Evolutionary conservation across 2,113 vertebrate species (phyloP).

Genomic region (Heterocephalus glaber): DNA sequence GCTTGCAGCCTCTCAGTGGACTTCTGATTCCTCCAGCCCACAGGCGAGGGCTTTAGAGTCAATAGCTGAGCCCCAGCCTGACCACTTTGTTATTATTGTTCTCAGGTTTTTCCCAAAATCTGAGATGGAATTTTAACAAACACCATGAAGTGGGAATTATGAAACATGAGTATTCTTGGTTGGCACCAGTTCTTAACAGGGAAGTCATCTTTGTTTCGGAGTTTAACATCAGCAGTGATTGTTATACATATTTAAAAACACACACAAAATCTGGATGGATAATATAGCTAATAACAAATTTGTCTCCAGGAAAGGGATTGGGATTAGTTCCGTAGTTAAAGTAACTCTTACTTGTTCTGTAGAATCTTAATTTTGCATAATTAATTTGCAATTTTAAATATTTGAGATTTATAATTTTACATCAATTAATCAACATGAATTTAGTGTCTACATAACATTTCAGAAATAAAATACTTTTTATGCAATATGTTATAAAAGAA

Average conservation of each 20-base stretch:
- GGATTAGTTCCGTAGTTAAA: background rate
- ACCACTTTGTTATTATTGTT: background rate
- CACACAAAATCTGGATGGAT: background rate
- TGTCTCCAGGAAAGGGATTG: background rate
- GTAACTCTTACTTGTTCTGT: background rate
- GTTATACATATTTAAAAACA: background rate
- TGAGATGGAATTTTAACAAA: background rate
- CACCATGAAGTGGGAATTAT: background rate
- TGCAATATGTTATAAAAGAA: background rate
- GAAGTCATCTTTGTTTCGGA: background rate
- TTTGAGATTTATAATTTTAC: background rate
- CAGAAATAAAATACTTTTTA: background rate
- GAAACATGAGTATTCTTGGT: background rate
- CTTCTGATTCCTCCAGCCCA: background rate
- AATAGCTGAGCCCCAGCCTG: too few relatives aligned
- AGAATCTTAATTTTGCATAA: background rate
- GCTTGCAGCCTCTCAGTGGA: background rate
- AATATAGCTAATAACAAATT: background rate
- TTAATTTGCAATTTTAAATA: background rate
- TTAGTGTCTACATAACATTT: background rate
- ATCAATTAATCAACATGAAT: background rate
- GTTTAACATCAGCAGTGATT: background rate
- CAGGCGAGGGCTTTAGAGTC: background rate
- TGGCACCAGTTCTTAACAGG: background rate
- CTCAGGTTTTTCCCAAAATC: background rate